phyloP scores from a whole-genome alignment of 2,797 vertebrate genomes.

The Anguilla anguilla region DNA sequence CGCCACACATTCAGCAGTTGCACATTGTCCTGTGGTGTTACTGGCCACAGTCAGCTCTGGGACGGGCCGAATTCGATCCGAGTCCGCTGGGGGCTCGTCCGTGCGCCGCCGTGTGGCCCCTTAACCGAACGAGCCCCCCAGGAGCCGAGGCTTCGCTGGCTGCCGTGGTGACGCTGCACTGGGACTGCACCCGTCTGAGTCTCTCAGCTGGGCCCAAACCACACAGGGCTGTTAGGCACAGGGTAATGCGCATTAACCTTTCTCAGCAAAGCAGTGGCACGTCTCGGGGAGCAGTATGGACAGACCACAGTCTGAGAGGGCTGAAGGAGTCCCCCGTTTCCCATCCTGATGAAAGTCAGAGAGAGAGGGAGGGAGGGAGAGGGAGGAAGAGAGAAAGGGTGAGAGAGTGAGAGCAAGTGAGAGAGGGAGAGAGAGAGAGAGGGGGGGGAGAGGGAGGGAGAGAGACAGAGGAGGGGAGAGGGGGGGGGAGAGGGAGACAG shows the following conservation, averaged over 20 bases:
- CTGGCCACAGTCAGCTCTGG: too few relatives aligned
- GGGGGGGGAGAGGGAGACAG: too few relatives aligned
- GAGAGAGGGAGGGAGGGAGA: neutral
- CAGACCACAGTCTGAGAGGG: neutral
- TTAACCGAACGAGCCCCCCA: neutral
- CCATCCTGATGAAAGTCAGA: conserved; percentile 13
- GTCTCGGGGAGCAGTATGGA: neutral
- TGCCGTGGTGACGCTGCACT: neutral
- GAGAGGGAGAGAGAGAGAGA: too few relatives aligned
- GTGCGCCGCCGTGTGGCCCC: too few relatives aligned
- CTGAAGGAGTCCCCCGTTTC: conserved; percentile 40
- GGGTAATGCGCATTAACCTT: neutral
- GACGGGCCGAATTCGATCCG: too few relatives aligned
- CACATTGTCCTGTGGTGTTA: too few relatives aligned
- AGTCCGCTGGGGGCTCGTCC: too few relatives aligned
- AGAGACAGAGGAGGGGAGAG: too few relatives aligned
- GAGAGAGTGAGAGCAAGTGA: too few relatives aligned
- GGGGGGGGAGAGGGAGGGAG: too few relatives aligned
- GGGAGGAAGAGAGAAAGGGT: too few relatives aligned
- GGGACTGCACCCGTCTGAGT: neutral
- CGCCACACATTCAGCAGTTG: too few relatives aligned
- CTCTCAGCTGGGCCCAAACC: neutral
- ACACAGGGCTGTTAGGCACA: neutral
- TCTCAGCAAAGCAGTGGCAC: neutral
- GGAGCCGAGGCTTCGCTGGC: neutral